These are phyloP conservation scores for Euproctis similis DNA, from an alignment of 2,888 invertebrate genomes.

Conservation along the genomic window DNA sequence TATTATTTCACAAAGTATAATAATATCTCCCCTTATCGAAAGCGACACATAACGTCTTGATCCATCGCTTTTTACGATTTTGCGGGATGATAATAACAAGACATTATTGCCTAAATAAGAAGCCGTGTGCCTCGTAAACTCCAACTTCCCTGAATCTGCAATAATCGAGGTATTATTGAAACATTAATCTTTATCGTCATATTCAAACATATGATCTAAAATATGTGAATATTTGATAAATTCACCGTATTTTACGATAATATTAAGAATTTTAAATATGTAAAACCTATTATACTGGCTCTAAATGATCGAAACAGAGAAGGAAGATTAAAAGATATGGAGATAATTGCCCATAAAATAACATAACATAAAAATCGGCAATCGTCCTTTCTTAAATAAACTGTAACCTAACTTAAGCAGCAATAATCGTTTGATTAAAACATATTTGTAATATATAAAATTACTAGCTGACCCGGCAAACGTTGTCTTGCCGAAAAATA, in stretches of 20 bases:
- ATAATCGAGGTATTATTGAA: constrained; percentile 69
- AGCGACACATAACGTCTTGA: constrained; percentile 33
- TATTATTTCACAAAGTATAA: constrained; percentile 13
- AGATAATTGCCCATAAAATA: too few relatives aligned
- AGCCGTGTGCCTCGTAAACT: constrained; percentile 59
- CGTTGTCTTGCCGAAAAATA: too few relatives aligned
- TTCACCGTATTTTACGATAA: constrained; percentile 40
- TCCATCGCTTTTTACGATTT: constrained; percentile 34
- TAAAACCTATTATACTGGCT: too few relatives aligned
- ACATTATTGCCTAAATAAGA: constrained; percentile 62
- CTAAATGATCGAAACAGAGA: too few relatives aligned
- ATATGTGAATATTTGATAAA: constrained; percentile 62
- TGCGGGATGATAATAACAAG: constrained; percentile 42
- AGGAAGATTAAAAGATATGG: too few relatives aligned
- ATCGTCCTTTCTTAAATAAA: too few relatives aligned
- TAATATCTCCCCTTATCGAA: constrained; percentile 19
- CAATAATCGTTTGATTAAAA: too few relatives aligned
- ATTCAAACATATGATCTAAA: constrained; percentile 38
- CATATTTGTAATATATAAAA: too few relatives aligned
- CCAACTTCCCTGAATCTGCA: constrained; percentile 63
- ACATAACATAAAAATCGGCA: too few relatives aligned
- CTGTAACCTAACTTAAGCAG: too few relatives aligned
- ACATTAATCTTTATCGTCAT: constrained; percentile 65
- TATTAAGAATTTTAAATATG: constrained; percentile 14
- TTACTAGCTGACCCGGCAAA: too few relatives aligned